Conservation (phyloP, 2,888 invertebrate species). For the Patella depressa region DNA sequence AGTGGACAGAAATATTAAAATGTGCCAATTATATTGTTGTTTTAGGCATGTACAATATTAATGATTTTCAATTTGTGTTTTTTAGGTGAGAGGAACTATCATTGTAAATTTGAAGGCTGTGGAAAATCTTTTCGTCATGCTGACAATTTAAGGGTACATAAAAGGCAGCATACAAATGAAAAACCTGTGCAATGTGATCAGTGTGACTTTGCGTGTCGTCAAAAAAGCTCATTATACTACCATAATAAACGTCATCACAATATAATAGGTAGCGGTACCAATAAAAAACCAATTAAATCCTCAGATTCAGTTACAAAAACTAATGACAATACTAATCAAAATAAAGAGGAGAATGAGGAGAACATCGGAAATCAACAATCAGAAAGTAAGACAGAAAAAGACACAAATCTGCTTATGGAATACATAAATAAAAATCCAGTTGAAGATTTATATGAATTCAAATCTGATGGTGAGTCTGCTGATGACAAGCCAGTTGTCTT, state of each 20-base stretch:
- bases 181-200: constrained; percentile 66
- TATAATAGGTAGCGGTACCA: constrained; percentile 11
- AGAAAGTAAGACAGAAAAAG: background rate
- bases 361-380: background rate
- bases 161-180: constrained; percentile 66
- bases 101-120: constrained; percentile 66
- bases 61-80: constrained; percentile 24
- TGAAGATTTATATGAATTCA: constrained; percentile 60
- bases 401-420: background rate
- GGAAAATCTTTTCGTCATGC: constrained; percentile 68
- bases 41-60: background rate
- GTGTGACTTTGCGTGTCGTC: constrained; percentile 68
- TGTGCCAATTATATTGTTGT: too few relatives aligned
- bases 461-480: constrained; percentile 60
- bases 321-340: constrained; percentile 21
- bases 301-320: constrained; percentile 11
- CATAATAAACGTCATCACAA: constrained; percentile 58
- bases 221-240: constrained; percentile 66
- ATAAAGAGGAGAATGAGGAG: background rate
- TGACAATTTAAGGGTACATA: constrained; percentile 68
- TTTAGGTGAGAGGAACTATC: constrained; percentile 67
- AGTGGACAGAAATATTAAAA: too few relatives aligned
- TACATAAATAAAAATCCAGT: background rate
- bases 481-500: constrained; percentile 43
- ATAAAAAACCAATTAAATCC: background rate